phyloP scores from a whole-genome alignment of 2,888 invertebrate genomes.

The Drosophila pegasa region DNA sequence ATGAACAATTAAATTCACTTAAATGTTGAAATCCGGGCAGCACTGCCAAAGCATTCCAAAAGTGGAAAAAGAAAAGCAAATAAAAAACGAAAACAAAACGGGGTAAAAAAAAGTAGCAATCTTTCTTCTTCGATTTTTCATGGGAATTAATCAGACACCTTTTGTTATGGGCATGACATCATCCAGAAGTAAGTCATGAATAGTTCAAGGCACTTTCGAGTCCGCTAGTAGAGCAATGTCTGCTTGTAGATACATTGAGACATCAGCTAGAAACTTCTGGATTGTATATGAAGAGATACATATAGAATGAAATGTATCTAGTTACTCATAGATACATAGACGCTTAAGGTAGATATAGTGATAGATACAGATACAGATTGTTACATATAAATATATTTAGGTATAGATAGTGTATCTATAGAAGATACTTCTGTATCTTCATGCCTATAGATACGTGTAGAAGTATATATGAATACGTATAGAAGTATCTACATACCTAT shows the following conservation, averaged over 20 bases:
- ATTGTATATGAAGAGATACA: not conserved
- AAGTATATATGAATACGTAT: no score
- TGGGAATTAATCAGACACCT: slow-evolving; percentile 2
- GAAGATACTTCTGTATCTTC: no score
- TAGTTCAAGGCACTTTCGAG: not conserved
- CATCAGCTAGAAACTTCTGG: not conserved
- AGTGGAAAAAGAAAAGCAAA: not conserved
- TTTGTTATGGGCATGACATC: slow-evolving; percentile 10
- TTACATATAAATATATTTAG: no score
- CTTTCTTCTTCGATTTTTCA: not conserved
- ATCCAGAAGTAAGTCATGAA: not conserved
- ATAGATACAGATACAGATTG: no score
- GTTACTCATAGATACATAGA: no score
- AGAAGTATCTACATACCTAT: no score
- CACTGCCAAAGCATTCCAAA: not conserved
- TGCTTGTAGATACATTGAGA: not conserved
- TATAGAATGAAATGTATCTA: no score
- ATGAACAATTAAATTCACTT: slow-evolving; percentile 24
- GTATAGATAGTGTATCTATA: not conserved
- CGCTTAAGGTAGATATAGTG: no score
- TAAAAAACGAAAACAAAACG: not conserved
- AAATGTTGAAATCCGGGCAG: slow-evolving; percentile 21
- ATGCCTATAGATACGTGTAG: no score
- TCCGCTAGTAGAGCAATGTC: not conserved
- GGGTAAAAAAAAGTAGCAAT: not conserved